Conservation (phyloP, 2,113 vertebrate genomes). For the Scytalopus superciliaris region DNA sequence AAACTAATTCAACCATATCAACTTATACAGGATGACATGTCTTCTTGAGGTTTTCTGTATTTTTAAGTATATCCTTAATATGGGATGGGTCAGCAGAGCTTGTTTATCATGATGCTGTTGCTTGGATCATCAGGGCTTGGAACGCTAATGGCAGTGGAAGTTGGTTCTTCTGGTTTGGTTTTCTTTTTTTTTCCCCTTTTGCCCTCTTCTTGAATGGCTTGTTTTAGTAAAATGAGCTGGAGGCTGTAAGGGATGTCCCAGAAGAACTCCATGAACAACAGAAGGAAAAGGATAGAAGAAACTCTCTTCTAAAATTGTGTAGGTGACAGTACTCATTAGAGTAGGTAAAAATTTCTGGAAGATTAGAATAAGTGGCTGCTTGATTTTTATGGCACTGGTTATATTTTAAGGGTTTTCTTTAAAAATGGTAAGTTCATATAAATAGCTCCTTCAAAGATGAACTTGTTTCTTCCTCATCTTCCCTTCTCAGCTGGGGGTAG, state of each 20-base stretch:
- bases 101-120: not conserved
- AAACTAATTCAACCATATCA: not conserved
- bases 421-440: not conserved
- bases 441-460: not conserved
- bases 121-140: not conserved
- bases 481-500: not conserved
- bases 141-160: not conserved
- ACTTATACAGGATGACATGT: not conserved
- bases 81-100: not conserved
- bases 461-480: not conserved
- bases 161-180: not conserved
- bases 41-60: accelerated
- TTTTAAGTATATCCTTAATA: not conserved
- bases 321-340: not conserved
- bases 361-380: not conserved
- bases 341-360: not conserved
- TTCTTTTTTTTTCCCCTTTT: not conserved
- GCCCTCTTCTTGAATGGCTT: not conserved
- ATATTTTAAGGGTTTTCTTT: not conserved
- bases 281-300: not conserved
- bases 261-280: not conserved
- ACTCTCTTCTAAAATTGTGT: not conserved
- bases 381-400: not conserved
- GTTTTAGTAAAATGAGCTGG: not conserved
- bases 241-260: not conserved